Conservation (phyloP, 2,797 vertebrate genomes). For the Cynopterus sphinx region DNA sequence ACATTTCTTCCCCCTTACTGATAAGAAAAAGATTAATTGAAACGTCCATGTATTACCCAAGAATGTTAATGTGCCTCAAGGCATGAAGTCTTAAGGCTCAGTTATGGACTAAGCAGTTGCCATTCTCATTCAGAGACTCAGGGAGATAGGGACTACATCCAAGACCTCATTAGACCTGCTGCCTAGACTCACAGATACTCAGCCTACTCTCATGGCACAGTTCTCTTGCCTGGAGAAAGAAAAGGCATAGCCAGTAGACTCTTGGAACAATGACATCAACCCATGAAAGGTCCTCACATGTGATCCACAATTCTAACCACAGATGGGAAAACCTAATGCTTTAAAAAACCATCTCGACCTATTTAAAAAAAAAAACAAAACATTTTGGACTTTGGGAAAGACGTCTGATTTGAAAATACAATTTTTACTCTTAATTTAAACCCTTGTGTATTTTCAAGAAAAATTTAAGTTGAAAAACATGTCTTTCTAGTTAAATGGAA, state of each 20-base stretch:
- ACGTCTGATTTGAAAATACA: constrained; percentile 53
- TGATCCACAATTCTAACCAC: not conserved
- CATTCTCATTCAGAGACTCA: not conserved
- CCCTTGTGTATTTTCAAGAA: constrained; percentile 49
- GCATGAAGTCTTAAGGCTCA: not conserved
- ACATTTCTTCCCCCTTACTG: not conserved
- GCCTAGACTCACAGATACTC: not conserved
- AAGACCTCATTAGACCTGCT: not conserved
- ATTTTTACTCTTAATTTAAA: constrained; percentile 66
- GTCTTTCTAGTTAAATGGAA: constrained; percentile 37
- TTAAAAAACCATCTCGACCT: constrained; percentile 27
- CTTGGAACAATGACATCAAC: not conserved
- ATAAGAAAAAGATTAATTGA: not conserved
- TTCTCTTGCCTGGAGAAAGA: not conserved
- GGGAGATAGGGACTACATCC: not conserved
- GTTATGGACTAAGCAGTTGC: not conserved
- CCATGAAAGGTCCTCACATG: not conserved
- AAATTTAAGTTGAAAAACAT: constrained; percentile 60
- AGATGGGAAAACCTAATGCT: constrained; percentile 45
- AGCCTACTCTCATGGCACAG: not conserved
- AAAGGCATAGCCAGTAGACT: not conserved
- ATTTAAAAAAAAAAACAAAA: not conserved
- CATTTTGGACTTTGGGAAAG: constrained; percentile 60
- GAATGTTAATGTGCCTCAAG: not conserved
- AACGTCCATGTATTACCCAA: not conserved